These are phyloP conservation scores for Cataglyphis cursor DNA, from an alignment of 2,888 invertebrate species.

Conservation along the genomic window DNA sequence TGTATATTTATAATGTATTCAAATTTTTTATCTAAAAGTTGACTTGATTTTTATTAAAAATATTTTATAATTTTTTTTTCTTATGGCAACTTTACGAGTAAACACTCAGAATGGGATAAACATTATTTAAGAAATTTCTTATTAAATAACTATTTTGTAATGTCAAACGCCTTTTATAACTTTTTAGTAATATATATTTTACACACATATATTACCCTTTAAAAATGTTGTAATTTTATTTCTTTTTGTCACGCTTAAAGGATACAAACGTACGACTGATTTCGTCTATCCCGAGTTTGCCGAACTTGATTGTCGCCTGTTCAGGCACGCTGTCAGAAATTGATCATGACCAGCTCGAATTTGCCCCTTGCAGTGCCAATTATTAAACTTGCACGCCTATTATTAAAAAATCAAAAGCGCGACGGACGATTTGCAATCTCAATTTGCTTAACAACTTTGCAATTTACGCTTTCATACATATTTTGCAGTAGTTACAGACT, in stretches of 20 bases:
- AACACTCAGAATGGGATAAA: not conserved
- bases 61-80: not conserved
- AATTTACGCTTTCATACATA: not conserved
- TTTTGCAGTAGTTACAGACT: not conserved
- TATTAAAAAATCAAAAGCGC: constrained; percentile 26
- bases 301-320: constrained; percentile 50
- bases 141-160: not conserved
- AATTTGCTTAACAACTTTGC: constrained; percentile 35
- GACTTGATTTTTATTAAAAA: not conserved
- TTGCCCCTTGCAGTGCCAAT: constrained; percentile 48
- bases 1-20: not conserved
- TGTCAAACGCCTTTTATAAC: not conserved
- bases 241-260: not conserved
- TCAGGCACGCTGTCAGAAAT: constrained; percentile 24
- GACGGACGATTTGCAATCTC: constrained; percentile 9
- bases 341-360: constrained; percentile 33
- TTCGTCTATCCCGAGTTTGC: constrained; percentile 42
- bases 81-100: not conserved
- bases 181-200: not conserved
- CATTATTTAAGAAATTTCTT: constrained; percentile 1
- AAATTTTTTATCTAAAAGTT: not conserved
- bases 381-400: too few species aligned
- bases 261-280: constrained; percentile 39
- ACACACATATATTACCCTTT: not conserved
- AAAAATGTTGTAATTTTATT: not conserved